phyloP scores from a whole-genome alignment of 1,140 invertebrate species.

The Neotoxoptera formosana region DNA sequence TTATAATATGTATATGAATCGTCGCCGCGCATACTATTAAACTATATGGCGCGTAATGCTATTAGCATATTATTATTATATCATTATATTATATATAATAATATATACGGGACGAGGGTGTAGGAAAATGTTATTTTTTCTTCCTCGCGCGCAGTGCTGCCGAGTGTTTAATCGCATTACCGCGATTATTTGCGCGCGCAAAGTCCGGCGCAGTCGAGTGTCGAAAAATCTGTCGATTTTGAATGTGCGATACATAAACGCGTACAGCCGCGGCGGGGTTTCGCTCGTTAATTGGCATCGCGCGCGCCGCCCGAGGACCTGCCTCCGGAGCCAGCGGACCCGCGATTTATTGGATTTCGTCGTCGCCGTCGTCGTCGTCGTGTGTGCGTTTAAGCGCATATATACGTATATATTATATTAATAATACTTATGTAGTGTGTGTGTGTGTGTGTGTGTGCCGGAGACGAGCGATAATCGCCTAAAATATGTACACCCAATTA shows the following conservation, averaged over 20 bases:
- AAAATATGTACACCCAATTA: constrained; percentile 17
- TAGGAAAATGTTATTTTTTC: constrained; percentile 38
- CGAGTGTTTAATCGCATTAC: constrained; percentile 14
- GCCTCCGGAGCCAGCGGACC: background rate
- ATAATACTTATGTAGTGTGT: background rate
- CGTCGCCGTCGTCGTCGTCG: background rate
- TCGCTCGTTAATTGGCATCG: constrained; percentile 21
- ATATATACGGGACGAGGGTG: background rate
- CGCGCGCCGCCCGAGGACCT: constrained; percentile 2
- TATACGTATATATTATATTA: background rate
- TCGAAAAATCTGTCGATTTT: background rate
- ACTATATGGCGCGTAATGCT: background rate
- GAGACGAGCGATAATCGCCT: constrained; percentile 4
- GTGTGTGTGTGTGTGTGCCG: no score
- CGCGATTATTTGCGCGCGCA: background rate
- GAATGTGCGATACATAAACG: background rate
- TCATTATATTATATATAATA: background rate
- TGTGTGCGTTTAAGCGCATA: background rate
- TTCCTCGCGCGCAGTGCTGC: no score
- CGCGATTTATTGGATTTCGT: constrained; percentile 20
- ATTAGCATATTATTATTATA: constrained; percentile 38
- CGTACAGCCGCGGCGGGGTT: background rate
- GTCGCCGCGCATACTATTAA: background rate
- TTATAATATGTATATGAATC: background rate
- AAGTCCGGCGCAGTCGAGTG: constrained; percentile 22